Conservation (phyloP, 2,113 vertebrate genomes). For the Seriola rivoliana region DNA sequence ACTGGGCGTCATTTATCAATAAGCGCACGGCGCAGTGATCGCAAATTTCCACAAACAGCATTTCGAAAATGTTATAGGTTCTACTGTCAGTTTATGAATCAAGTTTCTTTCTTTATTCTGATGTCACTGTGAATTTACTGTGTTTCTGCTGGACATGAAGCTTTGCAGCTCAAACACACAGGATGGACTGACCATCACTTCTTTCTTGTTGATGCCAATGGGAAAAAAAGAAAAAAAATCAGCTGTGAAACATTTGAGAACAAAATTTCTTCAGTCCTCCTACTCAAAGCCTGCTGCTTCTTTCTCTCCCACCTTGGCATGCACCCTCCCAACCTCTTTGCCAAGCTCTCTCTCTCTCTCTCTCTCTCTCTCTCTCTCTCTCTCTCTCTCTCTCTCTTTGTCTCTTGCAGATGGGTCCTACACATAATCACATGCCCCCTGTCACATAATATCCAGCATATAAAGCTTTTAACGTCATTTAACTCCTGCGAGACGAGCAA, state of each 20-base stretch:
- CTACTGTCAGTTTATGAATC: not conserved
- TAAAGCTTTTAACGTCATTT: constrained; percentile 34
- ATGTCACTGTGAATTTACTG: constrained; percentile 1
- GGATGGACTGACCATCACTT: not conserved
- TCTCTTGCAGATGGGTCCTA: constrained; percentile 34
- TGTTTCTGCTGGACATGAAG: not conserved
- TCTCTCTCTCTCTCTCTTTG: constrained; percentile 5
- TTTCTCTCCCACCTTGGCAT: constrained; percentile 48
- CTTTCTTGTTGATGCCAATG: constrained; percentile 1
- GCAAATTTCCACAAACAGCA: not conserved
- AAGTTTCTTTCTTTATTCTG: not conserved
- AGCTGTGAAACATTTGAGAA: constrained; percentile 25
- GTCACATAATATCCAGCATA: constrained; percentile 60
- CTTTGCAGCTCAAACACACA: constrained; percentile 14
- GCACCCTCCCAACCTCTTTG: constrained; percentile 27
- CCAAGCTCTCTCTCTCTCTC: constrained; percentile 24
- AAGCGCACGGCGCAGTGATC: not conserved
- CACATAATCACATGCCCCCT: constrained; percentile 40
- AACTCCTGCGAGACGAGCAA: constrained; percentile 38
- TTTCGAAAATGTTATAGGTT: not conserved
- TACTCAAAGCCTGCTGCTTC: constrained; percentile 59
- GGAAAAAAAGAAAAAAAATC: not conserved
- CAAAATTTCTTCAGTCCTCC: constrained; percentile 51
- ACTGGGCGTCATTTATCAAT: not conserved
- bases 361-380: constrained; percentile 42